Base-by-base conservation (phyloP, 1,140 invertebrate genomes). In the Acyrthosiphon pisum region DNA sequence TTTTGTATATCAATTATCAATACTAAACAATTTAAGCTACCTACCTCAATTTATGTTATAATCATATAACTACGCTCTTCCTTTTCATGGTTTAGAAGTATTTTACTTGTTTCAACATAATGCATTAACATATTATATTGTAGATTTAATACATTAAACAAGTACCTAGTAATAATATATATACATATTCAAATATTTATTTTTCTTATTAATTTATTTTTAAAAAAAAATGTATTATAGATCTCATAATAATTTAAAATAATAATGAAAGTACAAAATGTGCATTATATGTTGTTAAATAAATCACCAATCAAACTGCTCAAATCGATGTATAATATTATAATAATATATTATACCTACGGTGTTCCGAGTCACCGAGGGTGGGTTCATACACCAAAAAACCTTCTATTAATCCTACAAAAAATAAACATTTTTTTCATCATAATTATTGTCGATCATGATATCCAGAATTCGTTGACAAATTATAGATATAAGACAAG, bases 141-240 rank as follows among this genome's bases (percentile, higher is more conserved):
- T 76, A 76, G 30, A n/a, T 18, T n/a, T 18, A 6, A 76, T n/a
- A 35, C 60, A 18, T 76, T n/a, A 76, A n/a, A 76, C 60, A 18
- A 76, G 14, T 76, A n/a, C n/a, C n/a, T n/a, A n/a, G 60, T 76
- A 76, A 76, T 14, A 46, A 26, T 60, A 60, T 68, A 68, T 11
- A 9, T 60, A 60, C 2, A 30, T 60, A 22, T 53, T 53, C 3
- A 53, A 60, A 68, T 68, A 76, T n/a, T 35, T n/a, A 76, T 76
- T 76, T n/a, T 76, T 76, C 30, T 76, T 18, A 76, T 76, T 76
- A 76, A 76, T n/a, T 76, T n/a, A 76, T 76, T 76, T 76, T 76
- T 1, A 18, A n/a, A 68, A n/a, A n/a, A 68, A 76, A 68, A 68
- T 76, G 30, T 76, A n/a, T 3, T n/a, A 18, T 14, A 14, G 0